phyloP scores from a whole-genome alignment of 1,140 invertebrate genomes.

The Drosophila leontia region DNA sequence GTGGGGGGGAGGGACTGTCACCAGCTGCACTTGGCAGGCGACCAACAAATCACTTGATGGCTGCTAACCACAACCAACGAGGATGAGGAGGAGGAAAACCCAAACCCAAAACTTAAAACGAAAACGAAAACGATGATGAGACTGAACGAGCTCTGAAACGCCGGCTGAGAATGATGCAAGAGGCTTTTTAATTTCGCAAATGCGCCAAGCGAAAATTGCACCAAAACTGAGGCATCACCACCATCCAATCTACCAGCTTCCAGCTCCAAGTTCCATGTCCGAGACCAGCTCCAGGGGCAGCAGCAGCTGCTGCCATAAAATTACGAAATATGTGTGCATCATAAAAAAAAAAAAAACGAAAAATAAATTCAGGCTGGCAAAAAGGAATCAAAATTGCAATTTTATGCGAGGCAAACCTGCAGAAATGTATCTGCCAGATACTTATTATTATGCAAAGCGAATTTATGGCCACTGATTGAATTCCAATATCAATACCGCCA shows the following conservation, averaged over 20 bases:
- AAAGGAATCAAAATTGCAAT: conserved; percentile 72
- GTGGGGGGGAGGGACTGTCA: conserved; percentile 8
- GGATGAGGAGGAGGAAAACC: background rate
- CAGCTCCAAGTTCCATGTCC: background rate
- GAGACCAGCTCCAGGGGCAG: background rate
- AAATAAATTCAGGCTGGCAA: background rate
- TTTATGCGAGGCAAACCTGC: conserved; percentile 50
- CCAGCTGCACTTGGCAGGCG: conserved; percentile 56
- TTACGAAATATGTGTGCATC: conserved; percentile 58
- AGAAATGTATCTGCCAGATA: conserved; percentile 60
- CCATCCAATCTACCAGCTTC: too few relatives aligned
- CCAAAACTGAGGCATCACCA: conserved; percentile 18
- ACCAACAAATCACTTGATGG: conserved; percentile 60
- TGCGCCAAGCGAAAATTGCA: conserved; percentile 52
- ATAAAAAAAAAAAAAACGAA: background rate
- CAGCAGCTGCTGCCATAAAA: conserved; percentile 67
- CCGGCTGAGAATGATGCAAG: conserved; percentile 68
- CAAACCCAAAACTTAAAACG: conserved; percentile 3
- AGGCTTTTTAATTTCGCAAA: conserved; percentile 78
- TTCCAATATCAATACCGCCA: conserved; percentile 40
- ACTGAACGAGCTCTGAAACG: conserved; percentile 6
- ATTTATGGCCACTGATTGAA: conserved; percentile 73
- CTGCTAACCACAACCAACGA: conserved; percentile 16
- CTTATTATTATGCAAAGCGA: conserved; percentile 63
- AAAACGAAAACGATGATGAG: conserved; percentile 31